Conservation (phyloP, 2,797 vertebrate species). For the Mus minutoides region DNA sequence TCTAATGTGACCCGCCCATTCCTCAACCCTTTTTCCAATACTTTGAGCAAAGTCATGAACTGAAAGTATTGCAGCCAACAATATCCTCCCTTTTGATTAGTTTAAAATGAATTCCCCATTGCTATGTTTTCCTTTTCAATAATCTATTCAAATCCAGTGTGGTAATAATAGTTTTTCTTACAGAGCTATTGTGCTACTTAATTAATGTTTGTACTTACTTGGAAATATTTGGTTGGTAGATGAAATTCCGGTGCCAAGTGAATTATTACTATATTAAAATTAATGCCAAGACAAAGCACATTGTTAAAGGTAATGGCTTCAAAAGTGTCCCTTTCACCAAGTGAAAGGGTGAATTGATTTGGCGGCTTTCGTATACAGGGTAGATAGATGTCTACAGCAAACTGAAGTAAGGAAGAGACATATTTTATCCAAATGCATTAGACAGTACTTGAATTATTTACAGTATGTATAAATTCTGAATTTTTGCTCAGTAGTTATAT, state of each 20-base stretch:
- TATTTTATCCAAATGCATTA: conserved; percentile 6
- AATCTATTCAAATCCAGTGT: conserved; percentile 56
- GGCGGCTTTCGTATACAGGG: conserved; percentile 35
- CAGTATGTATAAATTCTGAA: neutral
- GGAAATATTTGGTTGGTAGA: conserved; percentile 62
- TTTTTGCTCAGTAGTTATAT: neutral
- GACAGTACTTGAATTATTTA: conserved; percentile 36
- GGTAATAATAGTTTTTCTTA: conserved; percentile 54
- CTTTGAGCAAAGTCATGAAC: neutral
- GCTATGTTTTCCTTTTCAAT: conserved; percentile 51
- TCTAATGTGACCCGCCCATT: neutral
- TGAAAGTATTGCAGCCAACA: conserved; percentile 29
- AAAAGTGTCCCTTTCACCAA: conserved; percentile 45
- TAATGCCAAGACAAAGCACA: conserved; percentile 67
- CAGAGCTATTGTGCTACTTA: conserved; percentile 52
- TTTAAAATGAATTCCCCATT: conserved; percentile 33
- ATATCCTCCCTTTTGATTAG: conserved; percentile 28
- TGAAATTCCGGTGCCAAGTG: conserved; percentile 61
- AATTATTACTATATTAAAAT: conserved; percentile 76
- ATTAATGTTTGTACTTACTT: conserved; percentile 74
- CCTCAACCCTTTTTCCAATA: neutral
- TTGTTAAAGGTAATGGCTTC: conserved; percentile 51
- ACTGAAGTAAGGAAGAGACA: neutral
- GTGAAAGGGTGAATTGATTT: conserved; percentile 39
- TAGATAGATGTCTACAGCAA: conserved; percentile 36